These are phyloP conservation scores for Lasius fuliginosus DNA, from an alignment of 2,888 invertebrate species.

Conservation along the genomic window DNA sequence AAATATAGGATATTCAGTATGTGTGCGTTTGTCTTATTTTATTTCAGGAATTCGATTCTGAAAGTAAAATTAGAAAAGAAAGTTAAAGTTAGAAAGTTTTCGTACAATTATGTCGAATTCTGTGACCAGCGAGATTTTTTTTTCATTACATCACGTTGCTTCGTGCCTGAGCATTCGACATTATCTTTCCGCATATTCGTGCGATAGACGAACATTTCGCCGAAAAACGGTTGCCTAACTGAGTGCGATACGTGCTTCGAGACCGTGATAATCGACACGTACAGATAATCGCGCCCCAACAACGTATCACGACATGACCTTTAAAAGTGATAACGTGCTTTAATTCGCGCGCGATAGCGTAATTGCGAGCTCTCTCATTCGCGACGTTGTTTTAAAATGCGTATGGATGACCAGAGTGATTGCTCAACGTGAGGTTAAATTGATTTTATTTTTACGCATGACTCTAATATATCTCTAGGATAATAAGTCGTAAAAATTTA, in stretches of 20 bases:
- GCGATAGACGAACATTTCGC: conserved; percentile 33
- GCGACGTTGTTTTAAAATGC: conserved; percentile 8
- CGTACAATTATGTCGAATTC: background rate
- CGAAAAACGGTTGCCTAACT: conserved; percentile 42
- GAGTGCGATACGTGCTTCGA: conserved; percentile 20
- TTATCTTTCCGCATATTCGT: conserved; percentile 48
- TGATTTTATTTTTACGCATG: background rate
- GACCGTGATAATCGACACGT: conserved; percentile 39
- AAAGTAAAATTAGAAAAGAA: background rate
- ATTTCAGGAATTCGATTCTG: background rate
- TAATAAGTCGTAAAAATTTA: background rate
- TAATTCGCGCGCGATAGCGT: conserved; percentile 20
- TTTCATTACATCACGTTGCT: background rate
- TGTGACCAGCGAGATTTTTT: background rate
- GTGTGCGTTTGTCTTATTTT: background rate
- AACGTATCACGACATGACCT: conserved; percentile 28
- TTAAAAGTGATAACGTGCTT: conserved; percentile 38
- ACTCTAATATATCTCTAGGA: background rate
- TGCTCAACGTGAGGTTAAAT: background rate
- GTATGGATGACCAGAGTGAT: background rate
- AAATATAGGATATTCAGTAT: background rate
- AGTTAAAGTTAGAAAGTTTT: background rate
- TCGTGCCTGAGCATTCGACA: background rate
- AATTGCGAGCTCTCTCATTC: conserved; percentile 9
- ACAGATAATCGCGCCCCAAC: conserved; percentile 29